Conservation (phyloP, 2,113 vertebrate species). For the Spermophilus dauricus region DNA sequence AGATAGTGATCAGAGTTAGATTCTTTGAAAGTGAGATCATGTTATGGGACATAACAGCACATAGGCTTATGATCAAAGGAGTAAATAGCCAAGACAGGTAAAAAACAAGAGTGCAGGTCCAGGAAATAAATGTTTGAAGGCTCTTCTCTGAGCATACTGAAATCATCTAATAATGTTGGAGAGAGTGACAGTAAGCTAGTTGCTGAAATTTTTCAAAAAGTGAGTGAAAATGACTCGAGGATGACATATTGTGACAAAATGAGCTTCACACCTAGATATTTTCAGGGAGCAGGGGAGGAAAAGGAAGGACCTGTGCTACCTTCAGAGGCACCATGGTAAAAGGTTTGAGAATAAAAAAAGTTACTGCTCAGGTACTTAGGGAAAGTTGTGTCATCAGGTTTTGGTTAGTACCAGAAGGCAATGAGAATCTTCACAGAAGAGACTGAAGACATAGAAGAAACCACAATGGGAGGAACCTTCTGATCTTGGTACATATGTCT, state of each 20-base stretch:
- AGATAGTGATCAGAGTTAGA: background rate
- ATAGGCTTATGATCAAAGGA: background rate
- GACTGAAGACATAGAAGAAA: background rate
- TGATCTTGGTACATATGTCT: background rate
- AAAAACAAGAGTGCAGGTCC: background rate
- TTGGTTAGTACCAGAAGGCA: background rate
- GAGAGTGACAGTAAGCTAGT: background rate
- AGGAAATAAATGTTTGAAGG: background rate
- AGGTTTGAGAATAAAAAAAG: background rate
- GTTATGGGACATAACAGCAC: background rate
- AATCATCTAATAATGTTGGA: background rate
- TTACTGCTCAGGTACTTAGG: background rate
- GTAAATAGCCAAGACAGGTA: background rate
- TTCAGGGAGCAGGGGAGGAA: background rate
- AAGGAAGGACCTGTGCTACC: background rate
- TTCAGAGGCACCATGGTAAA: background rate
- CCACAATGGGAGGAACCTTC: slow-evolving; percentile 22
- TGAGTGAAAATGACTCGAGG: background rate
- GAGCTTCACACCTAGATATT: background rate
- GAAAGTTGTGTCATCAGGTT: background rate
- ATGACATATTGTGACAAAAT: background rate
- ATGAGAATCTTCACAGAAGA: background rate
- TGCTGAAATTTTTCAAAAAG: background rate
- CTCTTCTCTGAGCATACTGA: background rate
- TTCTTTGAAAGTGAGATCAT: background rate